Percentiles rank a stretch among this genome's conserved stretches.
Conservation (phyloP, 2,113 vertebrate genomes). For the Hemicordylus capensis region DNA sequence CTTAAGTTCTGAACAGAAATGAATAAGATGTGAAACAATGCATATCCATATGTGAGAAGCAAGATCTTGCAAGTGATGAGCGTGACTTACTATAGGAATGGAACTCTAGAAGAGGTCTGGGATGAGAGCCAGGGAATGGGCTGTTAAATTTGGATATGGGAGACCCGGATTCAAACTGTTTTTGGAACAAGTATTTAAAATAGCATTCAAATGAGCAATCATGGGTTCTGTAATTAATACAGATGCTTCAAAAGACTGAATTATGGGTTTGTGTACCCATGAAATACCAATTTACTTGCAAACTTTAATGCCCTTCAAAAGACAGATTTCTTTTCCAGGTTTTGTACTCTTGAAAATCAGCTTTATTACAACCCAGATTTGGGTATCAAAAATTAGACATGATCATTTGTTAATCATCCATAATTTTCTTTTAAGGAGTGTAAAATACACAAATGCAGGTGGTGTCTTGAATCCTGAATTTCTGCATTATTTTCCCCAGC, state of each 20-base stretch:
- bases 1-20: not conserved
- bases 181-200: not conserved
- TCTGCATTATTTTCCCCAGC: not conserved
- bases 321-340: not conserved
- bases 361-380: not conserved
- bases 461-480: not conserved
- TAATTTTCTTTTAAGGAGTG: not conserved
- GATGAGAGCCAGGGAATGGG: not conserved
- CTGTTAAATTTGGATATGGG: not conserved
- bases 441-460: not conserved
- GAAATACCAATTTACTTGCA: not conserved
- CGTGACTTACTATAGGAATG: not conserved
- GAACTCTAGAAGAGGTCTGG: rapidly evolving
- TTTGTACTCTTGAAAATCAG: not conserved
- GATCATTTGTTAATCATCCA: not conserved
- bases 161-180: not conserved
- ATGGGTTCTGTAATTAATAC: not conserved
- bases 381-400: not conserved
- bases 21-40: slow-evolving; percentile 5
- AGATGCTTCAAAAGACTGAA: not conserved
- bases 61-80: not conserved
- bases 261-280: not conserved
- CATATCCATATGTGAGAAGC: rapidly evolving
- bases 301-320: not conserved
- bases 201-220: not conserved